These are phyloP conservation scores for Galerucella nymphaeae DNA, from an alignment of 2,888 invertebrate genomes.

Conservation along the genomic window DNA sequence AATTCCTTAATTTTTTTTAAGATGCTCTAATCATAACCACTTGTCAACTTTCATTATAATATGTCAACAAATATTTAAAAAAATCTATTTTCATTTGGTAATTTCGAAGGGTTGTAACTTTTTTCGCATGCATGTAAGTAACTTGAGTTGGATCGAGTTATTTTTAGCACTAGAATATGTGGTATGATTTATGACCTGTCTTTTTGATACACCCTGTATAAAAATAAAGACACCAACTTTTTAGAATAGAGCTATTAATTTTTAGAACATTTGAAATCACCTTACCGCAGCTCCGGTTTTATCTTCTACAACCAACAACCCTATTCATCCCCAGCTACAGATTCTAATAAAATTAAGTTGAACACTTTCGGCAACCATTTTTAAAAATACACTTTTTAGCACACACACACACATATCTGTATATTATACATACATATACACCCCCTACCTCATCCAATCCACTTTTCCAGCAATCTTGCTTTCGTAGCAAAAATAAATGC, in stretches of 20 bases:
- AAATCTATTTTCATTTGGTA: too few species aligned
- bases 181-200: too few species aligned
- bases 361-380: conserved; percentile 28
- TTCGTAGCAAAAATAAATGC: conserved; percentile 43
- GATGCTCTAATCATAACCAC: too few species aligned
- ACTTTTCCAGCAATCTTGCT: conserved; percentile 29
- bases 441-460: conserved; percentile 9
- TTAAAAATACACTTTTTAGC: conserved; percentile 32
- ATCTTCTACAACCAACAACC: background rate
- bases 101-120: too few species aligned
- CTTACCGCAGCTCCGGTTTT: background rate
- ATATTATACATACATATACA: background rate
- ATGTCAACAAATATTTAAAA: too few species aligned
- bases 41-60: too few species aligned
- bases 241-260: background rate
- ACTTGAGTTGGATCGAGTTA: too few species aligned
- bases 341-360: conserved; percentile 36
- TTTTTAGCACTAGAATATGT: too few species aligned
- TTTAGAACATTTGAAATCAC: background rate
- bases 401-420: conserved; percentile 21
- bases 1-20: too few species aligned
- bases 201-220: too few species aligned
- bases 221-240: background rate
- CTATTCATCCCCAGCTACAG: background rate
- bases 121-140: too few species aligned